Evolutionary conservation across 2,797 vertebrate species (phyloP).

Genomic region (Neosilurus hyrtlii): DNA sequence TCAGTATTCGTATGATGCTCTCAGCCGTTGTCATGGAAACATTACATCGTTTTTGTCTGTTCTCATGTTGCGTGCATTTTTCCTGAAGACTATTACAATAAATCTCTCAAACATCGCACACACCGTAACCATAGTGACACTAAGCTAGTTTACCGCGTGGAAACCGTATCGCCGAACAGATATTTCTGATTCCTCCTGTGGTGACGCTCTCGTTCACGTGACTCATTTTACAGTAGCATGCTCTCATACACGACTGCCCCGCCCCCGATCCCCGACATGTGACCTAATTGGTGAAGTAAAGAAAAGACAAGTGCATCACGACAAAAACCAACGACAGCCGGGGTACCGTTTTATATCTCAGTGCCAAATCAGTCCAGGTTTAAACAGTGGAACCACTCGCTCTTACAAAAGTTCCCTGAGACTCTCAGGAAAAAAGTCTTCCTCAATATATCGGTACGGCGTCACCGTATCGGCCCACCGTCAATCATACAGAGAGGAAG

Average conservation of each 20-base stretch:
- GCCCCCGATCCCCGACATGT: too few relatives aligned
- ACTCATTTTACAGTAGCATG: too few relatives aligned
- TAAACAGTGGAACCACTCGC: too few relatives aligned
- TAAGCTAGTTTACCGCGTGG: not conserved
- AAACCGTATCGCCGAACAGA: not conserved
- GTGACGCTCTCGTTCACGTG: too few relatives aligned
- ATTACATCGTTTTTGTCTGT: too few relatives aligned
- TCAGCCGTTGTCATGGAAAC: not conserved
- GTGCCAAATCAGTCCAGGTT: too few relatives aligned
- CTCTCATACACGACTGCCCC: too few relatives aligned
- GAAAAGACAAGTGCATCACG: not conserved
- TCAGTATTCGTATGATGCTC: not conserved
- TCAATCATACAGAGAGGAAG: conserved; percentile 4
- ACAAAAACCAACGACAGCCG: not conserved
- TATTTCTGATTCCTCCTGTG: not conserved
- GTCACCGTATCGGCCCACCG: too few relatives aligned
- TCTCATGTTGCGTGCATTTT: not conserved
- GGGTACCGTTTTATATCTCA: too few relatives aligned
- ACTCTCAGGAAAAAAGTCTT: too few relatives aligned
- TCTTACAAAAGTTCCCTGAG: too few relatives aligned
- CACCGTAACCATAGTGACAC: not conserved
- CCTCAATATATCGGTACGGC: too few relatives aligned
- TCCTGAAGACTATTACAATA: not conserved
- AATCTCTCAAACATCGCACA: not conserved
- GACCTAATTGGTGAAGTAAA: not conserved